Conservation (phyloP, 2,797 vertebrate genomes). For the Liasis olivaceus region DNA sequence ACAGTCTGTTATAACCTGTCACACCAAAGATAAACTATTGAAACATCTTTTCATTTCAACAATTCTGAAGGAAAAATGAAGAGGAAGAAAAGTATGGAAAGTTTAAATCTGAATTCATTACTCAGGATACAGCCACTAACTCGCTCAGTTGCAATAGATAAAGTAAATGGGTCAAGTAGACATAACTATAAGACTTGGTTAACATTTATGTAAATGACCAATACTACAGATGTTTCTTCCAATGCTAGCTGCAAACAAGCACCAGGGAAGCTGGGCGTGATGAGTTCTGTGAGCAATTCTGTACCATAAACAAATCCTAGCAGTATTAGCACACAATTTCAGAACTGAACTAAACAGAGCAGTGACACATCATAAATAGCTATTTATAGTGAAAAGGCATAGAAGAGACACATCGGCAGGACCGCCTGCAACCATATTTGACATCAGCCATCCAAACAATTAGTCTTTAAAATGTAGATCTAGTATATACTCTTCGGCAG, state of each 20-base stretch:
- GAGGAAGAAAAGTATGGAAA: neutral
- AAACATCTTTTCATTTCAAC: neutral
- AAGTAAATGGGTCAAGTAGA: neutral
- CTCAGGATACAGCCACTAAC: neutral
- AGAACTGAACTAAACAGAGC: neutral
- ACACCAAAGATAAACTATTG: neutral
- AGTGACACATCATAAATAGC: neutral
- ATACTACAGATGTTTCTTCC: neutral
- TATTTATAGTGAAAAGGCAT: neutral
- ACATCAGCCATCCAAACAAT: neutral
- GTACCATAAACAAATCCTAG: neutral
- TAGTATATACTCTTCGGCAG: neutral
- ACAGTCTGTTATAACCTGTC: neutral
- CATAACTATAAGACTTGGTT: neutral
- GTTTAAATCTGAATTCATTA: neutral
- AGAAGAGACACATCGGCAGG: neutral
- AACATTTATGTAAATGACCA: neutral
- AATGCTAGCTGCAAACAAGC: neutral
- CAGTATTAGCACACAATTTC: neutral
- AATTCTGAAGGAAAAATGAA: neutral
- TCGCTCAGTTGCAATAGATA: neutral
- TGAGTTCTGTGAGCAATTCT: neutral
- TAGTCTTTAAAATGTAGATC: neutral
- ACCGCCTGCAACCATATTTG: neutral
- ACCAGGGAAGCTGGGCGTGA: neutral